These are phyloP conservation scores for Amphipyra berbera DNA, from an alignment of 2,888 invertebrate genomes.

Conservation along the genomic window DNA sequence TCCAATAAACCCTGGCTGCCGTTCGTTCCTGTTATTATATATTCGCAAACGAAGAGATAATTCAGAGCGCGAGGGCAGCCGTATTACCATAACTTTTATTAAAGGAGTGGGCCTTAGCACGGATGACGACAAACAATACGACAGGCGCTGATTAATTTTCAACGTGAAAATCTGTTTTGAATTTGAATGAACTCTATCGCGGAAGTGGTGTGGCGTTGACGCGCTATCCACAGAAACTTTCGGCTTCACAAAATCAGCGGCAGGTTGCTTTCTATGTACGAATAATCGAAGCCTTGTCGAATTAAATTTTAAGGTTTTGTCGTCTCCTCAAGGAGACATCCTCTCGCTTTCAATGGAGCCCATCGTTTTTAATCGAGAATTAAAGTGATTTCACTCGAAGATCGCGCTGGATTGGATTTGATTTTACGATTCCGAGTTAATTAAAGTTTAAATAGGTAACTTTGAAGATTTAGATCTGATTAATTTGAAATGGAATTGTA, in stretches of 20 bases:
- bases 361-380: constrained; percentile 57
- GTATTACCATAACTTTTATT: constrained; percentile 89
- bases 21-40: constrained; percentile 86
- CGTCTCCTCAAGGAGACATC: constrained; percentile 13
- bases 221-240: constrained; percentile 21
- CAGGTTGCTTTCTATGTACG: constrained; percentile 9
- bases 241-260: constrained; percentile 1
- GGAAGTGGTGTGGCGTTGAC: constrained; percentile 42
- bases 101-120: constrained; percentile 82
- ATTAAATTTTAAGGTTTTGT: constrained; percentile 41
- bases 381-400: constrained; percentile 55
- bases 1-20: constrained; percentile 86
- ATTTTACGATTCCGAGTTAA: constrained; percentile 57
- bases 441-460: constrained; percentile 58
- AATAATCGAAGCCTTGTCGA: constrained; percentile 22
- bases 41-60: constrained; percentile 89
- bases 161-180: constrained; percentile 85
- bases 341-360: constrained; percentile 8
- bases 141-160: constrained; percentile 84
- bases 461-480: constrained; percentile 47
- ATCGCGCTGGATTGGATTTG: constrained; percentile 46
- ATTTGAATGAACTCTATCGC: constrained; percentile 75
- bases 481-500: constrained; percentile 43
- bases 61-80: constrained; percentile 82
- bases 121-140: constrained; percentile 82